Evolutionary conservation across 2,797 vertebrate species (phyloP).

Genomic region (Semaprochilodus insignis): DNA sequence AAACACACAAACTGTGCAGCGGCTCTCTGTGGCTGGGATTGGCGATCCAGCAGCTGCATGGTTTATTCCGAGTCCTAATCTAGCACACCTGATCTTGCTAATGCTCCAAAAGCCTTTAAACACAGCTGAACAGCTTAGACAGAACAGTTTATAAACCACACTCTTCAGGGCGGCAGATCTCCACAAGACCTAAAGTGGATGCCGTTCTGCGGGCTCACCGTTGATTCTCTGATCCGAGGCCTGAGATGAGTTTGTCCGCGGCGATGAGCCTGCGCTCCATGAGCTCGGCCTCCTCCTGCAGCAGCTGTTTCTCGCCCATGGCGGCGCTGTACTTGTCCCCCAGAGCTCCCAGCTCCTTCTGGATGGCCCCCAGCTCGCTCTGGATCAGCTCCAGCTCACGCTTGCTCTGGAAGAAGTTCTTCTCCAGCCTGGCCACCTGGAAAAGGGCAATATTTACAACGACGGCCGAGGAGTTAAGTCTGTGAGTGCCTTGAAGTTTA

Average conservation of each 20-base stretch:
- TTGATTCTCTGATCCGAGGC: slow-evolving; percentile 91
- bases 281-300: slow-evolving; percentile 91
- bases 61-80: too few species aligned
- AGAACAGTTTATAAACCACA: background rate
- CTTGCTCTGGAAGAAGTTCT: slow-evolving; percentile 88
- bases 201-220: slow-evolving; percentile 75
- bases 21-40: too few species aligned
- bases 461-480: too few species aligned
- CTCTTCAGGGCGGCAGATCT: too few species aligned
- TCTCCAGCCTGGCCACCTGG: slow-evolving; percentile 91
- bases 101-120: too few species aligned
- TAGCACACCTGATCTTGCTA: too few species aligned
- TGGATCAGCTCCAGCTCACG: slow-evolving; percentile 89
- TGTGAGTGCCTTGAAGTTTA: background rate
- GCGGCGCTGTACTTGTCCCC: slow-evolving; percentile 86
- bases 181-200: too few species aligned
- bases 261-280: slow-evolving; percentile 93
- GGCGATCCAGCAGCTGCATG: too few species aligned
- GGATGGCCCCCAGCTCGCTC: slow-evolving; percentile 82
- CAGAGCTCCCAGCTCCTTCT: slow-evolving; percentile 85
- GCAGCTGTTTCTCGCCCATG: slow-evolving; percentile 84
- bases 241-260: slow-evolving; percentile 94
- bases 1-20: too few species aligned
- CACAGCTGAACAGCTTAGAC: background rate
- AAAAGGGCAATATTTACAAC: slow-evolving; percentile 18